phyloP scores from a whole-genome alignment of 2,797 vertebrate genomes.

The Xiphophorus birchmanni region DNA sequence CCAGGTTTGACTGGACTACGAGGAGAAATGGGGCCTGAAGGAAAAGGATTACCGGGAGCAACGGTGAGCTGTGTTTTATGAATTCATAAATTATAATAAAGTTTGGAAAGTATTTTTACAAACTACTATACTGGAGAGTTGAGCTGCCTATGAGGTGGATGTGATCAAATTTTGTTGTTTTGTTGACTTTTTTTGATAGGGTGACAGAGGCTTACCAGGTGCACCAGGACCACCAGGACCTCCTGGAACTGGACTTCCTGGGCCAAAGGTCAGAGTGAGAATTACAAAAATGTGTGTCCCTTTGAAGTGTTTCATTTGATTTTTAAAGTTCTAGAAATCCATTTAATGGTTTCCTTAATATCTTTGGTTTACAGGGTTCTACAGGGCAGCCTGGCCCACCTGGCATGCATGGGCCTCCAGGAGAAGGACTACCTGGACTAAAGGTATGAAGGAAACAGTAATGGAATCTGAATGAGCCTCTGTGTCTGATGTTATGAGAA shows the following conservation, averaged over 20 bases:
- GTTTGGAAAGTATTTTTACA: neutral
- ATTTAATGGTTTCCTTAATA: neutral
- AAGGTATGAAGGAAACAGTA: slow-evolving; percentile 78
- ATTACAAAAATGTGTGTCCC: too few relatives aligned
- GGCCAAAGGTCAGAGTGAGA: slow-evolving; percentile 81
- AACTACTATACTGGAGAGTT: neutral
- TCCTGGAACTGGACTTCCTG: slow-evolving; percentile 72
- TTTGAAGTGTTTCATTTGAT: neutral
- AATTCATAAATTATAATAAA: neutral
- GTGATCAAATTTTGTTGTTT: slow-evolving; percentile 7
- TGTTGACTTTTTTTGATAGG: slow-evolving; percentile 72
- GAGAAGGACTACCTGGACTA: slow-evolving; percentile 86
- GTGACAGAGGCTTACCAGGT: slow-evolving; percentile 82
- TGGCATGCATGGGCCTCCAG: slow-evolving; percentile 82
- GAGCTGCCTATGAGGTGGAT: neutral
- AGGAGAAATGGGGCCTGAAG: slow-evolving; percentile 84
- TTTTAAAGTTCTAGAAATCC: neutral
- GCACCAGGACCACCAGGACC: slow-evolving; percentile 77
- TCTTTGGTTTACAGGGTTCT: slow-evolving; percentile 75
- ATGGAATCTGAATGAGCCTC: neutral
- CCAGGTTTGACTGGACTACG: slow-evolving; percentile 80
- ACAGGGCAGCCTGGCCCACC: slow-evolving; percentile 81
- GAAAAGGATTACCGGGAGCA: slow-evolving; percentile 82
- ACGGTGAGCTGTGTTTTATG: slow-evolving; percentile 75
- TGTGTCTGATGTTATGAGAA: neutral